Percentiles rank a stretch among this genome's conserved stretches.
phyloP scores from a whole-genome alignment of 92 coral and sea anemone genomes.

The Parazoanthus darwini region DNA sequence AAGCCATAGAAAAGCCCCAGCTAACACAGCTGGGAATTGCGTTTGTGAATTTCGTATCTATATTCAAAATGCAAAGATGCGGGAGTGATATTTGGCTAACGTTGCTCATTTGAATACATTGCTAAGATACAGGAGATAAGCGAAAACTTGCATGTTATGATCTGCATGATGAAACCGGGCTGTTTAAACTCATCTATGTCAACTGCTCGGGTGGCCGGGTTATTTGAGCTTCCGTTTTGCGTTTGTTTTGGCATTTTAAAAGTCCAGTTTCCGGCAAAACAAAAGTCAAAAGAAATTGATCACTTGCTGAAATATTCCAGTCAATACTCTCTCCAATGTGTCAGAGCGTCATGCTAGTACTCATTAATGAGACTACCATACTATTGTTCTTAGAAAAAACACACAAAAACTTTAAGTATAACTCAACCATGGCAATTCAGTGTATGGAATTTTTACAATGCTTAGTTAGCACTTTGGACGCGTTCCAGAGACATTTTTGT shows the following conservation, averaged over 20 bases:
- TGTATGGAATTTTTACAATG: too few relatives aligned
- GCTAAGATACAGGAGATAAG: constrained; percentile 33
- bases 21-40: constrained; percentile 19
- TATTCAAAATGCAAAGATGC: constrained; percentile 24
- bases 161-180: background rate
- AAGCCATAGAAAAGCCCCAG: background rate
- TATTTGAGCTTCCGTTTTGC: background rate
- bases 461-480: too few relatives aligned
- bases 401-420: too few relatives aligned
- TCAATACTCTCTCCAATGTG: too few relatives aligned
- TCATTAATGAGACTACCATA: too few relatives aligned
- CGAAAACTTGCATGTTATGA: background rate
- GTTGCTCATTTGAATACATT: constrained; percentile 39
- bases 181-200: too few relatives aligned
- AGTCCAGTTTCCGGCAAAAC: background rate
- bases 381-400: too few relatives aligned
- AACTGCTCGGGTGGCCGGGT: too few relatives aligned
- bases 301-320: too few relatives aligned
- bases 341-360: too few relatives aligned
- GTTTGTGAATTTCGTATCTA: constrained; percentile 8
- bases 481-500: too few relatives aligned
- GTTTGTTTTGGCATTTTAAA: background rate
- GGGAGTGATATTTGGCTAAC: constrained; percentile 19
- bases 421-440: too few relatives aligned
- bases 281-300: background rate